Evolutionary conservation across 2,888 invertebrate genomes (phyloP), one percentile per base, ranked within the genome.

Genomic region (Argyra leucocephala): DNA sequence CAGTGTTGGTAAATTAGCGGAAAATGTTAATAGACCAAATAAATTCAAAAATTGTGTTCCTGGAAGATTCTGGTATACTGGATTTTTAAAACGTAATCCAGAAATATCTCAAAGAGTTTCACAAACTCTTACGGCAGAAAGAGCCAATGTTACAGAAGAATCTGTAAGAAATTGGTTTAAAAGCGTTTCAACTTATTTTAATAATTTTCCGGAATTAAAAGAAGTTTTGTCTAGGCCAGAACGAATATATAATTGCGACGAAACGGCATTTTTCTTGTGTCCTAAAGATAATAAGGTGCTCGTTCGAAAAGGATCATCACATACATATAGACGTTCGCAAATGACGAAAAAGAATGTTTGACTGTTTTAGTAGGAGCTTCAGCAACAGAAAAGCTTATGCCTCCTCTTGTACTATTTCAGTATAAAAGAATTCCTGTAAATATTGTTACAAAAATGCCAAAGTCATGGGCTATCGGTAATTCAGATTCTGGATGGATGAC

Each of bases 401-500:
- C 59, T 18, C 58, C 59, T 2, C 58, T 63, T 57, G 59, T 63
- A 2, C 23, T 59, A 12, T 22, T 36, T 15, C 63, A 26, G 12
- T 63, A 59, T 57, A 63, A 63, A 31, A 26, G 59, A 62, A 31
- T 22, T 31, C 61, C 36, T 21, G 21, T 36, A 57, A 36, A 26
- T 26, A 57, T 22, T 63, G 57, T 58, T 23, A 10, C 37, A 61
- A 62, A 61, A 65, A 48, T 62, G 62, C 57, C 22, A 22, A n/a
- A 18, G n/a, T 22, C 23, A 31, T 81, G 78, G 78, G 73, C 73
- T 58, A 65, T 77, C 36, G 79, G 78, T 66, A 75, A 73, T 66
- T 75, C 77, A 2, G 78, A 80, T 15, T 74, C 67, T 63, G 78
- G 78, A 6, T 80, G 79, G 81, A 81, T 76, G 78, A 78, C 74